These are phyloP conservation scores for Zaprionus taronus DNA, from an alignment of 1,140 invertebrate genomes.

Conservation along the genomic window DNA sequence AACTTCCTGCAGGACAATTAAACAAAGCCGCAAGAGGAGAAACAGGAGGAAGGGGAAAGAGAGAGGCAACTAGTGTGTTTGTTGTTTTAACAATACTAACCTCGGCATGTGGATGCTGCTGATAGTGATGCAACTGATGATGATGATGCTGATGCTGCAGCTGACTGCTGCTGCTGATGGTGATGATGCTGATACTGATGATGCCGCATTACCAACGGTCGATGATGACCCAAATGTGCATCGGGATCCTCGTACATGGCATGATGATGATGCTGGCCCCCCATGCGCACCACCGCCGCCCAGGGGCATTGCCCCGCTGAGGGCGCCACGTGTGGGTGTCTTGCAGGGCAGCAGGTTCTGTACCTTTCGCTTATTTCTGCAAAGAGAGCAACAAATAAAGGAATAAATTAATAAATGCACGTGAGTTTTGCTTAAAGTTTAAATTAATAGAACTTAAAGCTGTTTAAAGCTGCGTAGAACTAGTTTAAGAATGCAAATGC, in stretches of 20 bases:
- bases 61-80: too few relatives aligned
- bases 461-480: neutral
- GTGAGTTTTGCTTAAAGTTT: neutral
- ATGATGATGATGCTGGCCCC: slow-evolving; percentile 84
- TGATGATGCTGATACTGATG: slow-evolving; percentile 71
- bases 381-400: slow-evolving; percentile 69
- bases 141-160: slow-evolving; percentile 57
- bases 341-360: slow-evolving; percentile 90
- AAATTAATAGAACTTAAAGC: neutral
- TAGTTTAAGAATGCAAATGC: too few relatives aligned
- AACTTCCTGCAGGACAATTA: slow-evolving; percentile 53
- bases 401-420: neutral
- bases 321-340: slow-evolving; percentile 86
- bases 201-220: slow-evolving; percentile 81
- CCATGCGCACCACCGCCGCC: slow-evolving; percentile 50
- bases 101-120: slow-evolving; percentile 71
- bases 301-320: slow-evolving; percentile 83
- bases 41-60: too few relatives aligned
- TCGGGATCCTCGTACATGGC: slow-evolving; percentile 87
- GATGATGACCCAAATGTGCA: slow-evolving; percentile 79
- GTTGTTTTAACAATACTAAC: slow-evolving; percentile 58
- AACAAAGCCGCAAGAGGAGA: slow-evolving; percentile 6
- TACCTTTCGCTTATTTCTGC: slow-evolving; percentile 90
- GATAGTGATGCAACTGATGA: slow-evolving; percentile 48
- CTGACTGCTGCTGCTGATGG: slow-evolving; percentile 68